These are phyloP conservation scores for Drosophila chauvacae DNA, from an alignment of 1,140 invertebrate genomes.

Conservation along the genomic window DNA sequence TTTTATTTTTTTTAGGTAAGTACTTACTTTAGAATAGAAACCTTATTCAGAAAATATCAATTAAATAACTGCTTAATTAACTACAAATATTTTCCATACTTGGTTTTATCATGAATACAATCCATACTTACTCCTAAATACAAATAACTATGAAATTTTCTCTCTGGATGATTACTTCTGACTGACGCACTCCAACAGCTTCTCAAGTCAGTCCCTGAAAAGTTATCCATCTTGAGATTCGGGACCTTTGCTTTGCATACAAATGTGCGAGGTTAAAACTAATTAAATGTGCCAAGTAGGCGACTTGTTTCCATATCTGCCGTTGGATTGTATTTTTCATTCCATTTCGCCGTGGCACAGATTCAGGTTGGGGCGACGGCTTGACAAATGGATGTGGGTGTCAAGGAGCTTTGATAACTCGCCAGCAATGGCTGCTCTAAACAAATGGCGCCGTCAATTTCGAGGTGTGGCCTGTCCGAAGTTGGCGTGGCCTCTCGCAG, in stretches of 20 bases:
- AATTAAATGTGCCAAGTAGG: constrained; percentile 67
- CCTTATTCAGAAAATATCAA: neutral
- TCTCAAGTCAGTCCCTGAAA: constrained; percentile 30
- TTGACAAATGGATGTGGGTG: constrained; percentile 80
- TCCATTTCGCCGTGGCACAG: constrained; percentile 63
- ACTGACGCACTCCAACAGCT: constrained; percentile 16
- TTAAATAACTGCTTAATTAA: neutral
- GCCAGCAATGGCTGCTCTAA: constrained; percentile 68
- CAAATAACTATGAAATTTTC: neutral
- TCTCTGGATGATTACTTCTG: constrained; percentile 41
- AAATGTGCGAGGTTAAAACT: constrained; percentile 70
- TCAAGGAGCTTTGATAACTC: constrained; percentile 75
- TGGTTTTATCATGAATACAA: too few relatives aligned
- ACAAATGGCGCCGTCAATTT: constrained; percentile 76
- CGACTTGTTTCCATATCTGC: constrained; percentile 23
- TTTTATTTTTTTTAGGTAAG: too few relatives aligned
- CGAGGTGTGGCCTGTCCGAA: constrained; percentile 66
- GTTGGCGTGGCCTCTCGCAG: constrained; percentile 32
- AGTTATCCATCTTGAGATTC: constrained; percentile 59
- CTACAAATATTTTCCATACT: too few relatives aligned
- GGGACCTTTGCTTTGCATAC: constrained; percentile 53
- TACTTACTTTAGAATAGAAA: too few relatives aligned
- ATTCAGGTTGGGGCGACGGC: constrained; percentile 64
- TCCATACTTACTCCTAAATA: neutral
- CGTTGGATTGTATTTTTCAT: constrained; percentile 28